These are phyloP conservation scores for Drosophila longiperda DNA, from an alignment of 2,888 invertebrate genomes.

Conservation along the genomic window DNA sequence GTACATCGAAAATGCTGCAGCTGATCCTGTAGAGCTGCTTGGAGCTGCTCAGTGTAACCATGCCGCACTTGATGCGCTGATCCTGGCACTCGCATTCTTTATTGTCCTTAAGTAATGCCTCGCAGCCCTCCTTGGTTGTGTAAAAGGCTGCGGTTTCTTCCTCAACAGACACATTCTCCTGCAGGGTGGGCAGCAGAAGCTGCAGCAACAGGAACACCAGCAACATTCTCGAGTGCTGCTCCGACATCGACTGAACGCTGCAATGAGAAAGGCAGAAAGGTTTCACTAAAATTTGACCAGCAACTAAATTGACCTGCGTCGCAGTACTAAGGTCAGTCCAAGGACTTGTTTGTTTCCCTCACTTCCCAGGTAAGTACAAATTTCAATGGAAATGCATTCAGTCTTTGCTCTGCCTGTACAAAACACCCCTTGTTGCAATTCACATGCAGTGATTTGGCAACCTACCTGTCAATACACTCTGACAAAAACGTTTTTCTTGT, in stretches of 20 bases:
- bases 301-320: conserved; percentile 23
- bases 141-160: conserved; percentile 36
- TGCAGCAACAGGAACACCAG: conserved; percentile 28
- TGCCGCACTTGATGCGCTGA: conserved; percentile 68
- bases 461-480: conserved; percentile 23
- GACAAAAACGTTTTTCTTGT: background rate
- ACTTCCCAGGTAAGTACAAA: conserved; percentile 30
- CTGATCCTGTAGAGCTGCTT: conserved; percentile 51
- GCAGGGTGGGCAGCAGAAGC: conserved; percentile 33
- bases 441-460: conserved; percentile 25
- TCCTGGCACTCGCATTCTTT: conserved; percentile 67
- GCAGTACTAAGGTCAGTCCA: conserved; percentile 14
- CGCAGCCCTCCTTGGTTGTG: conserved; percentile 60
- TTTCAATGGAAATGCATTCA: conserved; percentile 19
- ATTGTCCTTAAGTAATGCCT: conserved; percentile 54
- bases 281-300: conserved; percentile 14
- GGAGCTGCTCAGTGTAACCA: conserved; percentile 58
- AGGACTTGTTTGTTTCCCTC: conserved; percentile 23
- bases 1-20: conserved; percentile 63
- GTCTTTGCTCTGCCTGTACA: conserved; percentile 4
- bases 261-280: conserved; percentile 14
- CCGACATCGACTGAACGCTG: conserved; percentile 49
- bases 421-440: conserved; percentile 34
- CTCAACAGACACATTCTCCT: conserved; percentile 44
- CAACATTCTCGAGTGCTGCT: conserved; percentile 50